A percentile compares a stretch with the other conserved stretches of the same genome.
phyloP scores from a whole-genome alignment of 1,140 invertebrate species.

The Drosophila kohkoa region DNA sequence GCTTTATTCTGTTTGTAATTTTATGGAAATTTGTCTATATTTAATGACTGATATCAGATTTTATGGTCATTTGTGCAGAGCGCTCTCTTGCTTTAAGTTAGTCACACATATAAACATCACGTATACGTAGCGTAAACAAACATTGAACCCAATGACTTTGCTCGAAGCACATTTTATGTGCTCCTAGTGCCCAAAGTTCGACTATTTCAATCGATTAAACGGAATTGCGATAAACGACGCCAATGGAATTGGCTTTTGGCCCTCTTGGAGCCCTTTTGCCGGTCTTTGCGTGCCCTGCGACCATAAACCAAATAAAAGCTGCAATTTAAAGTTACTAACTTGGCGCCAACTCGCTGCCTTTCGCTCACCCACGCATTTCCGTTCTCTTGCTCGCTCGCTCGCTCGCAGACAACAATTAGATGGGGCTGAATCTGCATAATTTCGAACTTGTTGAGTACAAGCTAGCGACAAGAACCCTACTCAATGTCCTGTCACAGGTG shows the following conservation, averaged over 20 bases:
- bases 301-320: conserved; percentile 54
- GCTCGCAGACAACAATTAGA: conserved; percentile 55
- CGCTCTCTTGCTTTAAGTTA: not conserved
- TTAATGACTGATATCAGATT: not conserved
- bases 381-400: not conserved
- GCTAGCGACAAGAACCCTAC: conserved; percentile 19
- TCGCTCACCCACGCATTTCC: not conserved
- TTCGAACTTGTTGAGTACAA: conserved; percentile 57
- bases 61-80: not conserved
- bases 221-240: conserved; percentile 38
- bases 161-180: conserved; percentile 6
- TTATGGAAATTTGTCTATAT: not conserved
- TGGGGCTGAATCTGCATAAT: conserved; percentile 53
- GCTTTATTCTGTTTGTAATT: not conserved
- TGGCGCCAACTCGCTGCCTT: conserved; percentile 12
- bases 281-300: conserved; percentile 39
- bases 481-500: conserved; percentile 27
- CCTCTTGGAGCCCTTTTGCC: conserved; percentile 12
- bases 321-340: conserved; percentile 43
- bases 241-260: conserved; percentile 28
- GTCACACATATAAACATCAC: conserved; percentile 38
- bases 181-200: conserved; percentile 37
- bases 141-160: conserved; percentile 22
- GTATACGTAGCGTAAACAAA: conserved; percentile 34
- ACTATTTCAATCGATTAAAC: conserved; percentile 42